Evolutionary conservation across 2,797 vertebrate species (phyloP), one percentile per base, ranked within the genome.

Genomic region (Onychomys leucogaster): DNA sequence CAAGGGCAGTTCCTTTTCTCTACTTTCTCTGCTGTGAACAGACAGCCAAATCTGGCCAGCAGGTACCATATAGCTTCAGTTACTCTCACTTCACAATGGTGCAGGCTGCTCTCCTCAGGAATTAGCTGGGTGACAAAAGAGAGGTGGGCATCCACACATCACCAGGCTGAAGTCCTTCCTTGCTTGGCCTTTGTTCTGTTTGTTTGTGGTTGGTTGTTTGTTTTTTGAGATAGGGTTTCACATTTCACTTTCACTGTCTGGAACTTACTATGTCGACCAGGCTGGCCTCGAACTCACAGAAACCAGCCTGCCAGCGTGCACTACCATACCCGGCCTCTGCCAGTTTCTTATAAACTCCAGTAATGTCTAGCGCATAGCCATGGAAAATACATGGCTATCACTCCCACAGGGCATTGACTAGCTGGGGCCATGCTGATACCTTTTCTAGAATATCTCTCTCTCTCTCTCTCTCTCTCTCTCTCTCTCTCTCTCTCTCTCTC

Each of bases 71-170:
- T 8, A 17, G 61, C 41, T 96, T 87, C 63, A 63, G 43, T 69
- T 41, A 61, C 27, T 92, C 37, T 90, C 67, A 92, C 81, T 83
- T 95, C 84, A 76, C 57, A 95, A 59, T 61, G 90, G 55, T 34
- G 90, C 89, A 65, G 41, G 73, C 75, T 95, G 82, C 59, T 84
- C 91, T 96, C 32, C 49, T 57, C 63, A 81, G 94, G 65, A 94
- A 90, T 96, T 43, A 89, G 41, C 41, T 92, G 52, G n/a, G 37
- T 82, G 41, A 86, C 93, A 63, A 84, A 96, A 96, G 90, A 90
- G 88, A 96, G 94, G 75, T 61, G 88, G n/a, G 63, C 41, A 63
- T 91, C 78, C 57, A 82, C 80, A 61, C 94, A 69, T 97, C 92
- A 90, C 65, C 65, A 89, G 76, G 61, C 71, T 89, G 43, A 75